Conservation (phyloP, 1,140 invertebrate genomes). For the Gryon sp. region DNA sequence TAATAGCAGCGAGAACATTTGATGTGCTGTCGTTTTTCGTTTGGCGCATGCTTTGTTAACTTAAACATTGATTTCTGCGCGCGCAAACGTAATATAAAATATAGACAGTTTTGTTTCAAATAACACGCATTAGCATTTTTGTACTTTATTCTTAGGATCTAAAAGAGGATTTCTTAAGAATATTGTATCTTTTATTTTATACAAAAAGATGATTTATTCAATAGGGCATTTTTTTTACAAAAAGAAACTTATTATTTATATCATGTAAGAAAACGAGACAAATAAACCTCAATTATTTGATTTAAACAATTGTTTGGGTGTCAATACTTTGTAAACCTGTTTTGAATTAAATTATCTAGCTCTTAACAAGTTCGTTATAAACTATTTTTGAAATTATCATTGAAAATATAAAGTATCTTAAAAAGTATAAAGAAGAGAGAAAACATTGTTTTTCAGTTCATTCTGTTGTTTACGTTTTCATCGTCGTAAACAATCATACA, state of each 20-base stretch:
- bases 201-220: conserved; percentile 9
- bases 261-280: too few relatives aligned
- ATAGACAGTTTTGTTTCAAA: conserved; percentile 10
- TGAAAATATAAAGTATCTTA: background rate
- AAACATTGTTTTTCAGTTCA: background rate
- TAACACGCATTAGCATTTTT: conserved; percentile 19
- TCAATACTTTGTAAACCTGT: too few relatives aligned
- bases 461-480: conserved; percentile 5
- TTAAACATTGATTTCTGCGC: conserved; percentile 60
- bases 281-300: too few relatives aligned
- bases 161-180: too few relatives aligned
- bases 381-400: background rate
- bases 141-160: too few relatives aligned
- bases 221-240: conserved; percentile 3
- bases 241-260: too few relatives aligned
- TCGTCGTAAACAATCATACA: conserved; percentile 30
- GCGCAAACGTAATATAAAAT: conserved; percentile 41
- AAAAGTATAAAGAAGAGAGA: background rate
- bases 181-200: too few relatives aligned
- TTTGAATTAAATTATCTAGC: too few relatives aligned
- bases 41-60: conserved; percentile 53
- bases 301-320: too few relatives aligned
- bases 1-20: conserved; percentile 30
- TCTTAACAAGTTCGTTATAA: too few relatives aligned
- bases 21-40: conserved; percentile 36